A percentile compares a stretch with the other conserved stretches of the same genome.
Evolutionary conservation across 2,113 vertebrate genomes (phyloP).

Genomic region (Larimichthys polyactis): DNA sequence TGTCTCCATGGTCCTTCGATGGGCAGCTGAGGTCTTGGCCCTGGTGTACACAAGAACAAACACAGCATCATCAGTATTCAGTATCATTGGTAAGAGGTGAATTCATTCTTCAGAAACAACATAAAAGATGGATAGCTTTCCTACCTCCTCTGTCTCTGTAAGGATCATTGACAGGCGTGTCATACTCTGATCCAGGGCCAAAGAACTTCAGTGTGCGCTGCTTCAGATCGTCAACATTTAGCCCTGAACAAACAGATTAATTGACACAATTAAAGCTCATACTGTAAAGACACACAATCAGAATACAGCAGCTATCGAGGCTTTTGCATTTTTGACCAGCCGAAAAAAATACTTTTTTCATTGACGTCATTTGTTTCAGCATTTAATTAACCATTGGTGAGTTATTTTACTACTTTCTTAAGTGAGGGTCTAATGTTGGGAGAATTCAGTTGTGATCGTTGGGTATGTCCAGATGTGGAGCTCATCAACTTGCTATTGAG

Average conservation of each 20-base stretch:
- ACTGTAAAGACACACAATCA: background rate
- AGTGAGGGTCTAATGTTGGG: too few relatives aligned
- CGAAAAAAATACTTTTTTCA: background rate
- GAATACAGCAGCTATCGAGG: background rate
- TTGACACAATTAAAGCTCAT: background rate
- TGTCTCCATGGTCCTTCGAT: conserved; percentile 86
- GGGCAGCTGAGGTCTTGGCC: conserved; percentile 81
- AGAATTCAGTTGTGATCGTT: too few relatives aligned
- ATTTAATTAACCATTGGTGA: background rate
- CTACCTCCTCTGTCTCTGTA: conserved; percentile 81
- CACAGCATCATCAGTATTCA: background rate
- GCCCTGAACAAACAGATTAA: conserved; percentile 62
- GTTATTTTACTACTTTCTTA: background rate
- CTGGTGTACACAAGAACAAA: conserved; percentile 45
- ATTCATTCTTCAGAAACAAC: background rate
- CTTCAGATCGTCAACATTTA: conserved; percentile 80
- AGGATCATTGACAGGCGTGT: conserved; percentile 81
- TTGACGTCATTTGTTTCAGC: background rate
- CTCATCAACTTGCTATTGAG: background rate
- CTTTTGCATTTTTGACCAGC: too few relatives aligned
- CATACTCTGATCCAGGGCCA: conserved; percentile 84
- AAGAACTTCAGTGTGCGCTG: conserved; percentile 79
- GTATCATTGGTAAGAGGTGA: too few relatives aligned
- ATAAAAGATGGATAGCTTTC: background rate
- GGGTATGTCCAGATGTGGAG: background rate